Percentiles rank a stretch among this genome's conserved stretches.
phyloP scores from a whole-genome alignment of 2,797 vertebrate species.

The Myripristis murdjan region DNA sequence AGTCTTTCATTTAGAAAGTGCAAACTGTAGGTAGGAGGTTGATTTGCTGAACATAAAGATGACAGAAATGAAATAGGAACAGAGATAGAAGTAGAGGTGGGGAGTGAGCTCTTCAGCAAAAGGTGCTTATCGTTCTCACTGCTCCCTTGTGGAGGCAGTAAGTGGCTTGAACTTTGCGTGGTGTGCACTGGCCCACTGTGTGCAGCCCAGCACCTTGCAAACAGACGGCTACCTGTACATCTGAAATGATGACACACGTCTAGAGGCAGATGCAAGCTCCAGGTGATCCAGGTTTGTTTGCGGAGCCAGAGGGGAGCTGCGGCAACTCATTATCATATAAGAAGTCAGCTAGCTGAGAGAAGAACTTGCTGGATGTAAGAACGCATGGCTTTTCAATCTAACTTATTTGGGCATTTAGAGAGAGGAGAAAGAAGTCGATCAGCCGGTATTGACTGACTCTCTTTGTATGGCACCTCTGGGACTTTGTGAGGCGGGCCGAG shows the following conservation, averaged over 20 bases:
- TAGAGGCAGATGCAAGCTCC: not conserved
- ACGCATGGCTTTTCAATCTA: not conserved
- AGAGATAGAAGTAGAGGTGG: too few species aligned
- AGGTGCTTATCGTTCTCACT: too few species aligned
- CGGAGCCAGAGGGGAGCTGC: not conserved
- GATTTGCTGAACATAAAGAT: too few species aligned
- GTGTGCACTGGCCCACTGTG: too few species aligned
- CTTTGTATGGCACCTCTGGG: constrained; percentile 48
- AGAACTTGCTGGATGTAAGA: not conserved
- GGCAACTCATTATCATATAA: not conserved
- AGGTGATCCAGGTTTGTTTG: not conserved
- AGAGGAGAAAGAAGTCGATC: constrained; percentile 27
- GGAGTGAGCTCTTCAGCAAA: too few species aligned
- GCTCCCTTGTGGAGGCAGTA: too few species aligned
- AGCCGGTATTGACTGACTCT: constrained; percentile 44
- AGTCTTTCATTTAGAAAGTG: too few species aligned
- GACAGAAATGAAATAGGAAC: too few species aligned
- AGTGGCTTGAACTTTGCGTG: too few species aligned
- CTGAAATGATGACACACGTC: not conserved
- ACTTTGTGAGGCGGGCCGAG: constrained; percentile 46
- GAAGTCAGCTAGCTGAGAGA: not conserved
- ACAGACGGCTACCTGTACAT: too few species aligned
- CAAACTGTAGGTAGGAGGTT: too few species aligned
- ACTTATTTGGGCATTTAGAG: constrained; percentile 7
- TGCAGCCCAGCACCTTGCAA: too few species aligned